A percentile compares a stretch with the other conserved stretches of the same genome.
phyloP scores from a whole-genome alignment of 2,113 vertebrate species.

The Paradoxurus hermaphroditus region DNA sequence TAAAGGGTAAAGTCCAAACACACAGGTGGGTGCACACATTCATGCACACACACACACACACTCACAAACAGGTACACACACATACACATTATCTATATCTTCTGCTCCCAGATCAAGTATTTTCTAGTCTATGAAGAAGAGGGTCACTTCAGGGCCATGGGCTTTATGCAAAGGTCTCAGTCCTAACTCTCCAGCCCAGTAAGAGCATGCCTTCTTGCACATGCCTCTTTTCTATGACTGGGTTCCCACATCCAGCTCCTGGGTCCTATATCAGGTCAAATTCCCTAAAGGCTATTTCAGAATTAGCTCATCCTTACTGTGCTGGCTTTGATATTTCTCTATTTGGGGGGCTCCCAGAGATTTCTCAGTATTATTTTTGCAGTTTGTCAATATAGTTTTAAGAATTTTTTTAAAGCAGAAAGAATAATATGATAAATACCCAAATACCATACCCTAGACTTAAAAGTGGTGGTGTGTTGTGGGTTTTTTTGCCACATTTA shows the following conservation, averaged over 20 bases:
- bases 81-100: not conserved
- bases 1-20: not conserved
- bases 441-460: not conserved
- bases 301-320: not conserved
- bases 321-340: not conserved
- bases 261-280: not conserved
- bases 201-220: not conserved
- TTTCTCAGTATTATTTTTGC: not conserved
- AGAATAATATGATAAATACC: not conserved
- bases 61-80: not conserved
- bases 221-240: not conserved
- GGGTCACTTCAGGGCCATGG: not conserved
- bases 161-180: not conserved
- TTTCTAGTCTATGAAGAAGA: not conserved
- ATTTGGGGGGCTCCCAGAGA: not conserved
- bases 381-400: not conserved
- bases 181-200: not conserved
- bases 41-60: not conserved
- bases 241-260: not conserved
- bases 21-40: not conserved
- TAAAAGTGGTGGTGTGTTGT: not conserved
- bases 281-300: not conserved
- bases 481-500: not conserved
- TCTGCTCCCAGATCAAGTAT: not conserved
- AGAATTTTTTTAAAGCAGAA: not conserved